Conservation (phyloP, 2,888 invertebrate species). For the Apamea sordens region DNA sequence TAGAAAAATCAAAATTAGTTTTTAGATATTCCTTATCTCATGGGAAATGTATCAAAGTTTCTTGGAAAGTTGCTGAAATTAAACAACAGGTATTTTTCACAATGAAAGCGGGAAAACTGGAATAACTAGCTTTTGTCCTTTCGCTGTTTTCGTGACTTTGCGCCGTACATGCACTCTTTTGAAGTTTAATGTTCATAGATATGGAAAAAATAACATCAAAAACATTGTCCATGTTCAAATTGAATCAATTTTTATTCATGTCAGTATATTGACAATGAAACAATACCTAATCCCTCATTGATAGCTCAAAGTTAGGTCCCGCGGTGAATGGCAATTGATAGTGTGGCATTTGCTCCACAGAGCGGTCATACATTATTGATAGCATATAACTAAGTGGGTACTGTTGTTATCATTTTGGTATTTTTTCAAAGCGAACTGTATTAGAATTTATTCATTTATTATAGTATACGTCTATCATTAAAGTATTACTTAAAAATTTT, state of each 20-base stretch:
- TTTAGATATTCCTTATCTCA: neutral
- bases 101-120: neutral
- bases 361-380: conserved; percentile 50
- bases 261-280: conserved; percentile 34
- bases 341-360: conserved; percentile 34
- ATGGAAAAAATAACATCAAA: conserved; percentile 14
- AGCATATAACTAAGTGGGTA: neutral
- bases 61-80: neutral
- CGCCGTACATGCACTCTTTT: neutral
- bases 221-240: conserved; percentile 12
- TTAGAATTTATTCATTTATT: neutral
- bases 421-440: neutral
- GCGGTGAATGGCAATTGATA: conserved; percentile 52
- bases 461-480: neutral
- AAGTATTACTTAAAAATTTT: neutral
- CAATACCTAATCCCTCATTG: conserved; percentile 47
- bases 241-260: conserved; percentile 34
- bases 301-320: conserved; percentile 25
- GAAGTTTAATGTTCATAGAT: neutral
- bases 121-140: neutral
- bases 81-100: neutral
- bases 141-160: neutral
- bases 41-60: neutral
- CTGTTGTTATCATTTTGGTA: conserved; percentile 20
- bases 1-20: neutral